Base-by-base conservation (phyloP, 92 coral and sea anemone species). In the Epizoanthus fatuus region DNA sequence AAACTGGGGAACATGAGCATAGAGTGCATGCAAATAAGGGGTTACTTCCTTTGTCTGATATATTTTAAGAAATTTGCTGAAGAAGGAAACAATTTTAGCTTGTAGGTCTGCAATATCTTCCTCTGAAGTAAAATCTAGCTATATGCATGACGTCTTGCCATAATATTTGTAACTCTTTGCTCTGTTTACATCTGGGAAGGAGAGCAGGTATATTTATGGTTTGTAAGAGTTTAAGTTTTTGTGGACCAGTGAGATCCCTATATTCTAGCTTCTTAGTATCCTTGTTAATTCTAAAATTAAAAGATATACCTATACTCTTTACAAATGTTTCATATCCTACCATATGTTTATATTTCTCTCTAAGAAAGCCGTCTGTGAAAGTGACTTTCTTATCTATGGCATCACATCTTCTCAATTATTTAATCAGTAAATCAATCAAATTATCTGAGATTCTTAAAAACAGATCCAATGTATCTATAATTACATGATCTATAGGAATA, bases 401-500 rank as follows among this genome's bases (percentile, higher is more conserved):
- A 67, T 86, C 78, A 10, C 78, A 35, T 85, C 89, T 79, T 75
- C 52, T 13, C 10, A 86, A 44, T 63, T 91, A 84, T 25, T 84
- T 15, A 69, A 90, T 93, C 6, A 93, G 80, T 25, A 75, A 89
- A 5, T 81, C 90, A 66, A 78, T 89, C 22, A 92, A 79, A 65
- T 69, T 80, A 67, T 90, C 93, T 86, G 90, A 93, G 57, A 93
- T 86, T 77, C 96, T 79, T 4, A 93, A 69, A 58, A 93, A 93
- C 59, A 93, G 65, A 90, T 93, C 90, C 5, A 92, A 76, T 35
- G 91, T 93, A 29, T 93, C 93, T 63, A 93, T 93, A 16, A 93
- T 62, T 14, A 90, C 96, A 88, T 93, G 94, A 56, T 85, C 88
- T 68, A 87, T 32, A 38, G 92, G 90, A 10, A 88, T 92, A 57